Evolutionary conservation across 2,888 invertebrate species (phyloP).

Genomic region (Linnaemya vulpina): DNA sequence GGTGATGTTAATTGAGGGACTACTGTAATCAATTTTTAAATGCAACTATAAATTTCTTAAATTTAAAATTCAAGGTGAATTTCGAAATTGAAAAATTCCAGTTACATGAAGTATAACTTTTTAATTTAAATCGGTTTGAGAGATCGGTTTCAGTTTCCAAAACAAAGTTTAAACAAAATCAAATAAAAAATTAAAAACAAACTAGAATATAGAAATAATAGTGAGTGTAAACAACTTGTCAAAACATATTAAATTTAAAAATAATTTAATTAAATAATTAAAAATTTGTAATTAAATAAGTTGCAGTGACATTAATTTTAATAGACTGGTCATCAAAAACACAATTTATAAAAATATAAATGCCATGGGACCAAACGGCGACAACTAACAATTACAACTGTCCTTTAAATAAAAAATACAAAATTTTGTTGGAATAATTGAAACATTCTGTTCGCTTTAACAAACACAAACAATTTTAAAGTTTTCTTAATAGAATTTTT

Average conservation of each 20-base stretch:
- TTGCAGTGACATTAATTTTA: neutral
- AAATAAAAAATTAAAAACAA: no score
- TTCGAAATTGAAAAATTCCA: neutral
- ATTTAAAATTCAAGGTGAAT: neutral
- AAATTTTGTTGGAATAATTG: no score
- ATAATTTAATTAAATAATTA: neutral
- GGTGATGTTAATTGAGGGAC: no score
- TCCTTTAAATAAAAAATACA: neutral
- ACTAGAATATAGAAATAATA: no score
- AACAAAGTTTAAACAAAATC: neutral
- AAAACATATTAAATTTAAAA: neutral
- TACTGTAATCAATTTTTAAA: neutral
- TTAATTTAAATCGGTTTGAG: neutral
- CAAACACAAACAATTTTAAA: neutral
- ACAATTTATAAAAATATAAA: neutral
- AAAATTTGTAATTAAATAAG: neutral
- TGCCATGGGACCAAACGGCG: conserved; percentile 1
- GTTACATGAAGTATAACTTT: neutral
- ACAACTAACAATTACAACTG: conserved; percentile 10
- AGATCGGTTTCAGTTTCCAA: conserved; percentile 6
- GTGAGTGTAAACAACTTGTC: no score
- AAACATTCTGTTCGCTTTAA: conserved; percentile 20
- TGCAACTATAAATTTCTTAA: neutral
- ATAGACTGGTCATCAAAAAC: neutral
- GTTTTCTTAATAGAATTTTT: neutral